Base-by-base conservation (phyloP, 1,140 invertebrate genomes). In the Papilio aristodemus region DNA sequence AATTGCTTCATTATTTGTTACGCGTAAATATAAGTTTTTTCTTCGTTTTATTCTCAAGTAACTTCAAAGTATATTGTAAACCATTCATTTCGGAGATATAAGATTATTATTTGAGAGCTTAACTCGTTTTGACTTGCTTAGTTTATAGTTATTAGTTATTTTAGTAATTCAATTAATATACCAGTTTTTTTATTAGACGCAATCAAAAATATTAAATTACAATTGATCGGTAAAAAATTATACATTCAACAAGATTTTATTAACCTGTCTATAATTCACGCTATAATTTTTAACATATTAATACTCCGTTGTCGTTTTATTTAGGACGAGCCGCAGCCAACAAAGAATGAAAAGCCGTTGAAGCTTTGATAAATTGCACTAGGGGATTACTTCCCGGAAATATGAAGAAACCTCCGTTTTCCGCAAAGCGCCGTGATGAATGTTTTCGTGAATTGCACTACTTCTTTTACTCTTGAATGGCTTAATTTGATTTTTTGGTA, bases 361-460 rank as follows among this genome's bases (percentile, higher is more conserved):
- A 66, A 66, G 41, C 41, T 46, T 66, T 66, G 63, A 66, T 66
- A 66, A 66, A 66, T 66, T 66, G 63, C 41, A 50, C 63, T 66
- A 50, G 41, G 63, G 41, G 63, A 66, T 66, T 66, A 66, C 63
- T 66, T 66, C 32, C 63, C 41, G 63, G 63, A 66, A 66, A 66
- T 66, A 66, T 66, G 63, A 66, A 66, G 63, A 66, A 66, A 66
- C 63, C 63, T 50, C 41, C 63, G 63, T 46, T 66, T 66, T 66
- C 63, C 43, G 41, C 63, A 66, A 66, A 66, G 63, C 63, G 8
- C 43, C 14, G 27, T 66, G 41, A 66, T 50, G 43, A 66, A 50
- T 66, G 41, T 66, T 50, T 66, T 50, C 41, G 43, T 66, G 43
- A 50, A 66, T 66, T 36, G 63, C 41, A 66, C 19, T 46, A 38